These are phyloP conservation scores for Perognathus longimembris DNA, from an alignment of 2,113 vertebrate genomes.

Conservation along the genomic window DNA sequence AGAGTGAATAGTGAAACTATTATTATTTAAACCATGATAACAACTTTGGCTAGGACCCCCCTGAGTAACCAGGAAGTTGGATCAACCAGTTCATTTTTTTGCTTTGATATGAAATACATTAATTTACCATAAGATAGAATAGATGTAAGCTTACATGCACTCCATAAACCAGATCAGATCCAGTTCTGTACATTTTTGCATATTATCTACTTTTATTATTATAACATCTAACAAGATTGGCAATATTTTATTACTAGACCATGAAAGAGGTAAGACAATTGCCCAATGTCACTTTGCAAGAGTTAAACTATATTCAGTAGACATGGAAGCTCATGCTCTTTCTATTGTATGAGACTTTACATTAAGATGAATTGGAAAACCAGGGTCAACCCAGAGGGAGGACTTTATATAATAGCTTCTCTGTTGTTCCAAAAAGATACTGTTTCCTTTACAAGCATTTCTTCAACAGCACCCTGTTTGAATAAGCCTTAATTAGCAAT, in stretches of 20 bases:
- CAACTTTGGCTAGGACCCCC: too few species aligned
- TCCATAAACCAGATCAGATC: background rate
- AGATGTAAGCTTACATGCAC: too few species aligned
- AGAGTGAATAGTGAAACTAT: too few species aligned
- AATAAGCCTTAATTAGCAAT: conserved; percentile 26
- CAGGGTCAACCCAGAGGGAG: background rate
- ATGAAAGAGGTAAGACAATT: background rate
- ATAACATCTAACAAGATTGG: background rate
- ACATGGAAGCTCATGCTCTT: background rate
- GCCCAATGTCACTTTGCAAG: background rate
- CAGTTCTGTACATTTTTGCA: background rate
- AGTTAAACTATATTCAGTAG: background rate
- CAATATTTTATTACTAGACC: background rate
- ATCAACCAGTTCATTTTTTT: too few species aligned
- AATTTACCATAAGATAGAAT: too few species aligned
- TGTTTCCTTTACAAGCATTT: conserved; percentile 9
- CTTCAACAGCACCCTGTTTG: background rate
- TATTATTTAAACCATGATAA: too few species aligned
- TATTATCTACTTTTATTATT: background rate
- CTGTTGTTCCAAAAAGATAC: background rate
- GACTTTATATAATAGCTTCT: background rate
- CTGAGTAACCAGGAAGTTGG: too few species aligned
- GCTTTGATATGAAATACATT: too few species aligned
- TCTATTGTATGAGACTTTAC: background rate
- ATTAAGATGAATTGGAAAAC: background rate